A percentile compares a stretch with the other conserved stretches of the same genome.
Conservation (phyloP, 2,888 invertebrate species). For the Himalopsyche japonica region DNA sequence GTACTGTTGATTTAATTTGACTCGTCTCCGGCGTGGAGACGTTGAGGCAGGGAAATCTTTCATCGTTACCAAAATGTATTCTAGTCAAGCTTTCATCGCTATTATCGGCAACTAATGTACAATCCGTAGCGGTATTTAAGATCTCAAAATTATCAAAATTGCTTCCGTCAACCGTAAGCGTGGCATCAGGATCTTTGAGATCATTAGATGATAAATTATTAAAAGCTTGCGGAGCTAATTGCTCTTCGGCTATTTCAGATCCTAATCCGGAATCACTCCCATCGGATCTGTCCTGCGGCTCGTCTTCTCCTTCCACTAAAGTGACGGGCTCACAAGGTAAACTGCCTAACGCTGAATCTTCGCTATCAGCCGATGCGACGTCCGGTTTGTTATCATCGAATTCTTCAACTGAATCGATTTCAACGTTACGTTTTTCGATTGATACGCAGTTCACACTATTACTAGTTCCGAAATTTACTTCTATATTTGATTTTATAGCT, state of each 20-base stretch:
- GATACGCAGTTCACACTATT: background rate
- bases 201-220: slow-evolving; percentile 45
- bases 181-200: slow-evolving; percentile 38
- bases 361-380: slow-evolving; percentile 61
- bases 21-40: slow-evolving; percentile 36
- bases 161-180: slow-evolving; percentile 26
- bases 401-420: slow-evolving; percentile 55
- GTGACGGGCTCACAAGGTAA: slow-evolving; percentile 55
- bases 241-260: slow-evolving; percentile 71
- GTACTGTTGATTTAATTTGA: slow-evolving; percentile 44
- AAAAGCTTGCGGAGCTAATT: slow-evolving; percentile 25
- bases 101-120: background rate
- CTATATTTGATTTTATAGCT: background rate
- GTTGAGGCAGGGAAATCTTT: background rate
- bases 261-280: slow-evolving; percentile 85
- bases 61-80: slow-evolving; percentile 15
- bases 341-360: slow-evolving; percentile 67
- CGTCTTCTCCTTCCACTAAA: slow-evolving; percentile 59
- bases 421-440: slow-evolving; percentile 16
- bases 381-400: slow-evolving; percentile 60
- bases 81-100: slow-evolving; percentile 36
- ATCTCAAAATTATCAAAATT: slow-evolving; percentile 37
- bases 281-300: slow-evolving; percentile 72
- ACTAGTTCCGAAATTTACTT: slow-evolving; percentile 1
- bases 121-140: background rate